Evolutionary conservation across 2,888 invertebrate genomes (phyloP), one percentile per base, ranked within the genome.

Genomic region (Euproctis similis): DNA sequence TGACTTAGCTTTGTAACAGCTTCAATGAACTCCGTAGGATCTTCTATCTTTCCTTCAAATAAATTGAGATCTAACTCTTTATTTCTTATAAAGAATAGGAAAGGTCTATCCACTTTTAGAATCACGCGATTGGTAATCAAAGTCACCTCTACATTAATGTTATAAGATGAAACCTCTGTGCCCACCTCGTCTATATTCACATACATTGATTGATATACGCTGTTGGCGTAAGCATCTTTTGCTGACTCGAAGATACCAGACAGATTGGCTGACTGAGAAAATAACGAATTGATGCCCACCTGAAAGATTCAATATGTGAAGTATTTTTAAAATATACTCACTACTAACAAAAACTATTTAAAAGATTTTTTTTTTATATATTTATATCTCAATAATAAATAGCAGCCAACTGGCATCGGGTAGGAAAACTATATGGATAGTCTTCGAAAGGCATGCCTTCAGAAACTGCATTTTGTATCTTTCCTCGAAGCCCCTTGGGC

Each of bases 171-270:
- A 1, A 90, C 91, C 3, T 86, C 68, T 0, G 90, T 90, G 1
- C 91, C 91, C 9, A 74, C 62, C 60, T 92, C 91, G 35, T 88
- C 88, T 0, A 91, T 88, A 22, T 88, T 78, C 55, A 92, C 85
- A 50, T 84, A 86, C 0, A 90, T 88, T 51, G 88, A 88, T 51
- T 91, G 91, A 23, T 87, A 57, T 7, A 91, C 69, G 30, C 77
- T 86, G 44, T 78, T 86, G 3, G 91, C 72, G 30, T 74, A 69
- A 0, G 86, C 59, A 0, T 66, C 50, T 4, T 22, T 21, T 0
- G 48, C 46, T 0, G 63, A 61, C 2, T 74, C 65, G 19, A 87
- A 71, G 24, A 90, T 87, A 9, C 85, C 86, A 0, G 86, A 76
- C 1, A 92, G 68, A 49, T 90, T 87, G 0, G 90, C 86, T 4